Evolutionary conservation across 2,797 vertebrate species (phyloP), one percentile per base, ranked within the genome.

Genomic region (Denticeps clupeoides): DNA sequence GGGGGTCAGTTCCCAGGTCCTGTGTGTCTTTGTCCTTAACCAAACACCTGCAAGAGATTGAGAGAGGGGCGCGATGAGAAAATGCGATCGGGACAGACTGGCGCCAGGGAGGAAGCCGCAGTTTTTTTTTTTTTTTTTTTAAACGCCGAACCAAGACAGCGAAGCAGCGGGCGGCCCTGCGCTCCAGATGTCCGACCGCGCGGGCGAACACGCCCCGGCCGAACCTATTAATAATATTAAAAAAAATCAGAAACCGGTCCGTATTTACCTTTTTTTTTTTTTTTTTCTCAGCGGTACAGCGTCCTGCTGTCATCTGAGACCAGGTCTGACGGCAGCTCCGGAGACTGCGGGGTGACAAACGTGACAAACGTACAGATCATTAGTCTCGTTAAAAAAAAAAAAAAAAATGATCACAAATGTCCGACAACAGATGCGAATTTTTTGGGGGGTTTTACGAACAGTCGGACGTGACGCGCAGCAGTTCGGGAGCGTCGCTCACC

Each of bases 11-110:
- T 71, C 68, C 76, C 83, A 82, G 82, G 81, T 84, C 82, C 80
- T 70, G 76, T 62, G 67, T 71, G 61, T 77, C 78, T 71, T 77
- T 73, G 63, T 74, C 83, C 78, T 81, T 79, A 82, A 82, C 78
- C 77, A 87, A 89, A 92, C 88, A 94, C 93, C 93, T 99, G 93
- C 90, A 92, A 92, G 82, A 93, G 85, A 96, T 89, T 84, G 88
- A 87, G 79, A 87, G 73, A 85, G 70, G 89, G 81, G 84, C 87
- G 71, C 82, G 87, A 92, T 93, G 88, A 92, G 86, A 89, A 88
- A 85, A 81, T 70, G 83, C 87, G 88, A 87, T 89, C 83, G 86
- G 84, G 90, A 91, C 91, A 89, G 89, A 77, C 90, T 88, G 92
- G 94, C 91, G 89, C 91, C 90, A 86, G 83, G 69, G 85, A 91